Evolutionary conservation across 2,888 invertebrate species (phyloP), one percentile per base, ranked within the genome.

Genomic region (Hypselothyrea guttata): DNA sequence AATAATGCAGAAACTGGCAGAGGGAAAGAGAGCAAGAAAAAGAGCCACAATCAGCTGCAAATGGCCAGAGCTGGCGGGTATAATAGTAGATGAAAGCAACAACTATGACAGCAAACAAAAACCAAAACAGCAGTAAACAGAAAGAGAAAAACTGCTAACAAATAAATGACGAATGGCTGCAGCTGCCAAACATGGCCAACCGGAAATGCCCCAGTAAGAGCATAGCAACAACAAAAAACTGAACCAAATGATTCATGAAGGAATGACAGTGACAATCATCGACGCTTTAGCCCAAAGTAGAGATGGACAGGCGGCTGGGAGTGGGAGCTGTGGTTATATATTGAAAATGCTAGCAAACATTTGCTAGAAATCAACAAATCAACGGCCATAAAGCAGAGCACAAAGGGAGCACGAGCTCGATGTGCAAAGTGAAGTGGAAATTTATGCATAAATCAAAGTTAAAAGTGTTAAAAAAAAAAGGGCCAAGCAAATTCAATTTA

Each of bases 401-500:
- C n/a, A 34, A 42, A 22, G 27, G 12, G 13, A 31, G 55, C n/a
- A n/a, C n/a, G 60, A 77, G 57, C 60, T 61, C 54, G 42, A 55
- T 46, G 60, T 65, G 69, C 58, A 59, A 84, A 84, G 60, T 84
- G 78, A 84, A 74, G 75, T 77, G 82, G 61, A 84, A 83, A 74
- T 83, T 85, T 78, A 57, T 79, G 86, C 72, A 82, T 82, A 82
- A 82, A 83, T 82, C 82, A 82, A 77, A 77, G 82, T 68, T 83
- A 76, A 83, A 83, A 82, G 85, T 83, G 82, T 82, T 82, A 84
- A 83, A 85, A 74, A 76, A 61, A 22, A 22, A 22, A 22, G 2
- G 5, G 22, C 2, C 2, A 22, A 77, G 75, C 45, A 74, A 82
- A 82, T 82, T 82, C 68, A 82, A 85, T 82, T 82, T 76, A 53